Percentiles rank a stretch among this genome's conserved stretches.
Evolutionary conservation across 2,888 invertebrate genomes (phyloP).

Genomic region (Eilema caniola): DNA sequence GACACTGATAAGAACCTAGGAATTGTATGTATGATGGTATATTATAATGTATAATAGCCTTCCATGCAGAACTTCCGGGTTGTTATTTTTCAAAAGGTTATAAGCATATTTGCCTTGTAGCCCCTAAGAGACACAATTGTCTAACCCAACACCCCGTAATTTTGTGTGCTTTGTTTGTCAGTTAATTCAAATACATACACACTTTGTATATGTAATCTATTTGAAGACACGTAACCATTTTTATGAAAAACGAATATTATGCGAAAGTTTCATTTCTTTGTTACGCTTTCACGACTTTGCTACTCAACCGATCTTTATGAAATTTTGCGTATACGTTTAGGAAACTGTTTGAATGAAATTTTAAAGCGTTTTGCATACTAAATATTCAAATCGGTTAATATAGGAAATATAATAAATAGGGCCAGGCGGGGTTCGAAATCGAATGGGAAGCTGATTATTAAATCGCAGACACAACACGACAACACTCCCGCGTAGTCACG

Average conservation of each 20-base stretch:
- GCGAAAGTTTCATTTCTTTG: not conserved
- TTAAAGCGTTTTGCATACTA: no score
- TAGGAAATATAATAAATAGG: no score
- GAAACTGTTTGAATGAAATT: not conserved
- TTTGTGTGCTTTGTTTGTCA: no score
- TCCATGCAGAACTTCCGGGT: not conserved
- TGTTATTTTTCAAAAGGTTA: not conserved
- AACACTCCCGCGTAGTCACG: no score
- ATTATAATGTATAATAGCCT: not conserved
- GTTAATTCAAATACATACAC: no score
- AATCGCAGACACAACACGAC: no score
- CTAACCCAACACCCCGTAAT: no score
- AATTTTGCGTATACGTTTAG: not conserved
- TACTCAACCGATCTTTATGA: not conserved
- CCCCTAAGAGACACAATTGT: no score
- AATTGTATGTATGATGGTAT: not conserved
- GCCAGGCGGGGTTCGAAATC: no score
- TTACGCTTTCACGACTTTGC: not conserved
- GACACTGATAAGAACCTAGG: not conserved
- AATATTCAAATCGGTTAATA: no score
- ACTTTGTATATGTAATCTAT: not conserved
- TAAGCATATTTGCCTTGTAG: not conserved
- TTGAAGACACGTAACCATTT: not conserved
- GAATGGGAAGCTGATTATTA: no score
- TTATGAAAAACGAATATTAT: constrained; percentile 1